Evolutionary conservation across 2,888 invertebrate species (phyloP), one percentile per base, ranked within the genome.

Genomic region (Rotaria sp.): DNA sequence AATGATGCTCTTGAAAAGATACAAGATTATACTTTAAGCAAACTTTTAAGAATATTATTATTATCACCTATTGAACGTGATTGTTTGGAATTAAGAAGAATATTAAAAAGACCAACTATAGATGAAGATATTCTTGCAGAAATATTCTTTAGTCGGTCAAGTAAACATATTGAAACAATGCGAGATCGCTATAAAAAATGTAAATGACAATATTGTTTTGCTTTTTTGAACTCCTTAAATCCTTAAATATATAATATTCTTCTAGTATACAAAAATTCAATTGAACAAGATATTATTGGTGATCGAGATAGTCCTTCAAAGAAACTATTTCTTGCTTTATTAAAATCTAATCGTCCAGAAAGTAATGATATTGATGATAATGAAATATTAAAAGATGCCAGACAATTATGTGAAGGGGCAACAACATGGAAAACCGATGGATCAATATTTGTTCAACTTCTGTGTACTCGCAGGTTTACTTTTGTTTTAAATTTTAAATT

Each of bases 271-370:
- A 87, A 87, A 85, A 90, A 89, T 84, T 90, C 90, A 24, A 87
- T 91, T 88, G 91, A 91, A 87, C 88, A 89, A 48, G 91, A 91
- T 87, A 89, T 91, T 7, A 88, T 88, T 45, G 89, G 89, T 1
- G 91, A 91, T 87, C 91, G 91, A 21, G 90, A 91, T 0, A 90
- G 91, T 35, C 87, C 90, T 87, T 91, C 90, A 88, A 90, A 90
- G 87, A 88, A 89, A n/a, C 88, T 91, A n/a, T 88, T 91, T 84
- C 88, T 90, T 15, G 88, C 90, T 18, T 89, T 90, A 87, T 88
- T 91, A n/a, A 90, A 90, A 85, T 90, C 89, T 11, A 89, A 89
- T 84, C 93, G 94, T 87, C 93, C 94, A 87, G 96, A 67, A 15
- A 1, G 38, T 18, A 35, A 35, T 35, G 18, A 30, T 38, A 4